These are phyloP conservation scores for Scelioninae gen. 2 DNA, from an alignment of 2,888 invertebrate species.

Conservation along the genomic window DNA sequence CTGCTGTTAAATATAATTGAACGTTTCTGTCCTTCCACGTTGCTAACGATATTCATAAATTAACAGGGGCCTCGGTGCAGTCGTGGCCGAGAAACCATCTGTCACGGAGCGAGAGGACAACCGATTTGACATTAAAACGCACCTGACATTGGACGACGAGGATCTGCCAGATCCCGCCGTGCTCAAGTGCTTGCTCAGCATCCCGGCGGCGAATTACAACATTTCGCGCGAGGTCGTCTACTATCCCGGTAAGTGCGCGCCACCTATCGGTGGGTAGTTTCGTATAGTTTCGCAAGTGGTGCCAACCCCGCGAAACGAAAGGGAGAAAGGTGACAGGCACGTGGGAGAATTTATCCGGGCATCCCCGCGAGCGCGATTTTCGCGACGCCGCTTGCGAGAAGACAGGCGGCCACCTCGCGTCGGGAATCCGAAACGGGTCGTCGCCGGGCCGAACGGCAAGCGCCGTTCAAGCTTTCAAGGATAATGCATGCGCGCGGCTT, in stretches of 20 bases:
- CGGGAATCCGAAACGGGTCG: too few relatives aligned
- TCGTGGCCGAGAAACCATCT: slow-evolving; percentile 63
- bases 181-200: slow-evolving; percentile 70
- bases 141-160: slow-evolving; percentile 69
- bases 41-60: slow-evolving; percentile 22
- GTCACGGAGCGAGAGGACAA: slow-evolving; percentile 67
- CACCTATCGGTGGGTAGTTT: slow-evolving; percentile 23
- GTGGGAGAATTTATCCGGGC: too few relatives aligned
- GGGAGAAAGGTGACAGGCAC: too few relatives aligned
- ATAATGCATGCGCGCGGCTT: too few relatives aligned
- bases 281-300: slow-evolving; percentile 20
- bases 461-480: too few relatives aligned
- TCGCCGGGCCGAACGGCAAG: too few relatives aligned
- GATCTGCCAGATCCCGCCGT: slow-evolving; percentile 67
- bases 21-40: too few relatives aligned
- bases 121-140: slow-evolving; percentile 68
- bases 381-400: too few relatives aligned
- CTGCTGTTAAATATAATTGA: too few relatives aligned
- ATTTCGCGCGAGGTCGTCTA: slow-evolving; percentile 69
- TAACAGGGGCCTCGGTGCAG: slow-evolving; percentile 64
- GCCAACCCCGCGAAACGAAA: too few relatives aligned
- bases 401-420: too few relatives aligned
- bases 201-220: slow-evolving; percentile 70
- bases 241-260: slow-evolving; percentile 69
- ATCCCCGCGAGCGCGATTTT: too few relatives aligned